Percentiles rank a stretch among this genome's conserved stretches.
Evolutionary conservation across 2,113 vertebrate genomes (phyloP).

Genomic region (Alouatta palliata): DNA sequence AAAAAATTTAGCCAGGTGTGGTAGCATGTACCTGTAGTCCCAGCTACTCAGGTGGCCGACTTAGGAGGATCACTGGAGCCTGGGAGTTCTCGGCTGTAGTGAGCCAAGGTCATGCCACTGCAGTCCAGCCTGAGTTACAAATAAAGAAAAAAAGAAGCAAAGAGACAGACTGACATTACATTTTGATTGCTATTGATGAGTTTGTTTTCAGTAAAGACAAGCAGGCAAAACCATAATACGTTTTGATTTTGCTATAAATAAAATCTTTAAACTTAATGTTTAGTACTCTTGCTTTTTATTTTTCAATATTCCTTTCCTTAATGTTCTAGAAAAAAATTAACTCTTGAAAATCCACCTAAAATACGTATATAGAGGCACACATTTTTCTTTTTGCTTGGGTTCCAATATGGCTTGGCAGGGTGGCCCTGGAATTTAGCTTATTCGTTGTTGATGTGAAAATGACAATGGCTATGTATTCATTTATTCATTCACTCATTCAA

Average conservation of each 20-base stretch:
- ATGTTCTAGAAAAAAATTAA: not conserved
- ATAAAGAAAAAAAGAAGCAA: not conserved
- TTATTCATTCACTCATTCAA: not conserved
- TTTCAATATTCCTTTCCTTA: not conserved
- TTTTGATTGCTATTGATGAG: not conserved
- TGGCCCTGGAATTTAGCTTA: not conserved
- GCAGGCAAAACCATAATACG: not conserved
- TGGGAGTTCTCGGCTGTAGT: too few species aligned
- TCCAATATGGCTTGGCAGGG: not conserved
- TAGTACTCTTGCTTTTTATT: not conserved
- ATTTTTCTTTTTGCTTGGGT: not conserved
- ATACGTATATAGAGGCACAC: not conserved
- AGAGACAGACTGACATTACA: not conserved
- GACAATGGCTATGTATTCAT: not conserved
- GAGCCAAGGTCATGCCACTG: too few species aligned
- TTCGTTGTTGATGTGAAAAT: not conserved
- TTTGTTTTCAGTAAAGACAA: not conserved
- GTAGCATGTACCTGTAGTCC: too few species aligned
- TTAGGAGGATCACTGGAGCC: too few species aligned
- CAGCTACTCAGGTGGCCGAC: too few species aligned
- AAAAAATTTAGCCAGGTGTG: too few species aligned
- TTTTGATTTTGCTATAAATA: not conserved
- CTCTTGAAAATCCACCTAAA: not conserved
- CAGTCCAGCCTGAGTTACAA: too few species aligned
- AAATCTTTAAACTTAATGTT: conserved; percentile 2